Conservation (phyloP, 1,140 invertebrate genomes). For the Zophobas atratus region DNA sequence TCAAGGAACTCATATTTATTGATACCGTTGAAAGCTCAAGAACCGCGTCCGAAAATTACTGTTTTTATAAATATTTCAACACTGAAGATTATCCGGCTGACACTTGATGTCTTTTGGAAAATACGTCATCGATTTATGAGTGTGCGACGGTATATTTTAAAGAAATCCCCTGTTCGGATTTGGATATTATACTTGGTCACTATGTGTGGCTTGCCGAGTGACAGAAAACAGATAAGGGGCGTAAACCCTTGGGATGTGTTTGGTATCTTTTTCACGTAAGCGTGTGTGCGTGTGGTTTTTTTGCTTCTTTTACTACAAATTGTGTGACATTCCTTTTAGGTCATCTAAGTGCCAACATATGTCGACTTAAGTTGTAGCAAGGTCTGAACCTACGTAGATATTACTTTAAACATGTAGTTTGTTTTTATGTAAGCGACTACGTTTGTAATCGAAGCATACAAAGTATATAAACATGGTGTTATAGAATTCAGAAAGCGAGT, state of each 20-base stretch:
- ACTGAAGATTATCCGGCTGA: conserved; percentile 1
- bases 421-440: not conserved
- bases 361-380: conserved; percentile 29
- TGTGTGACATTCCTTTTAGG: conserved; percentile 50
- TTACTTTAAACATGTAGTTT: conserved; percentile 16
- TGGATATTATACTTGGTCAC: conserved; percentile 15
- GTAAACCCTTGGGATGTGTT: conserved; percentile 53
- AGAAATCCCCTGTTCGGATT: conserved; percentile 13
- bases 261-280: conserved; percentile 52
- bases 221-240: conserved; percentile 57
- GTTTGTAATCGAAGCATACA: too few species aligned
- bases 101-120: conserved; percentile 19
- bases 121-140: conserved; percentile 23
- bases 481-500: too few species aligned
- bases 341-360: conserved; percentile 49
- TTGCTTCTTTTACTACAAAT: conserved; percentile 45
- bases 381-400: conserved; percentile 14
- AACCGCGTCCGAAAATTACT: not conserved
- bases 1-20: too few species aligned
- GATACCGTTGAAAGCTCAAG: too few species aligned
- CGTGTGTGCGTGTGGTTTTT: conserved; percentile 51
- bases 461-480: too few species aligned
- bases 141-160: conserved; percentile 32
- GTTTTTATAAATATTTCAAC: conserved; percentile 23
- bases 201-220: conserved; percentile 52